A percentile compares a stretch with the other conserved stretches of the same genome.
Evolutionary conservation across 1,140 invertebrate species (phyloP).

Genomic region (Heterodera schachtii): DNA sequence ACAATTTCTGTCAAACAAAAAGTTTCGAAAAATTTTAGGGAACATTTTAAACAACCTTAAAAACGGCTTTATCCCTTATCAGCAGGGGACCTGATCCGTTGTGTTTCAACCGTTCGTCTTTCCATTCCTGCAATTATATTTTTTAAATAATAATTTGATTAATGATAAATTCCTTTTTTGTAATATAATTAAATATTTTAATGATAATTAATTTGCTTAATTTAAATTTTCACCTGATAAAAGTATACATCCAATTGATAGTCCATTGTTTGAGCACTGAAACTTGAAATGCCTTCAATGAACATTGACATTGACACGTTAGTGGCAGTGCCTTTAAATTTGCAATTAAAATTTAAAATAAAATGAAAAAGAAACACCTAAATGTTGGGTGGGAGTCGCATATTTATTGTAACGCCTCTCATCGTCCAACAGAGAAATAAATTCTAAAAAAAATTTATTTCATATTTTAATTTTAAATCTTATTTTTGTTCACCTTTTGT

Average conservation of each 20-base stretch:
- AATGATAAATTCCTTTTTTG: too few relatives aligned
- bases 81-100: slow-evolving; percentile 59
- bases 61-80: slow-evolving; percentile 58
- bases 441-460: slow-evolving; percentile 37
- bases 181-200: too few relatives aligned
- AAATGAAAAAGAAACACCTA: slow-evolving; percentile 41
- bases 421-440: slow-evolving; percentile 53
- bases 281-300: slow-evolving; percentile 64
- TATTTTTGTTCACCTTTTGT: neutral
- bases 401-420: slow-evolving; percentile 57
- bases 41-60: slow-evolving; percentile 32
- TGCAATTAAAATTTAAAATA: neutral
- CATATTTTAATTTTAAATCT: neutral
- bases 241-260: slow-evolving; percentile 64
- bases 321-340: slow-evolving; percentile 51
- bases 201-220: slow-evolving; percentile 14
- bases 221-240: slow-evolving; percentile 58
- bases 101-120: slow-evolving; percentile 54
- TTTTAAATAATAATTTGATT: neutral
- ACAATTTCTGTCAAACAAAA: slow-evolving; percentile 43
- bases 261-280: slow-evolving; percentile 64
- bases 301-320: slow-evolving; percentile 65
- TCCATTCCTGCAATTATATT: slow-evolving; percentile 54
- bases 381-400: slow-evolving; percentile 61
- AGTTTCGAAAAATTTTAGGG: neutral